phyloP scores from a whole-genome alignment of 1,140 invertebrate genomes.

The Apis florea region DNA sequence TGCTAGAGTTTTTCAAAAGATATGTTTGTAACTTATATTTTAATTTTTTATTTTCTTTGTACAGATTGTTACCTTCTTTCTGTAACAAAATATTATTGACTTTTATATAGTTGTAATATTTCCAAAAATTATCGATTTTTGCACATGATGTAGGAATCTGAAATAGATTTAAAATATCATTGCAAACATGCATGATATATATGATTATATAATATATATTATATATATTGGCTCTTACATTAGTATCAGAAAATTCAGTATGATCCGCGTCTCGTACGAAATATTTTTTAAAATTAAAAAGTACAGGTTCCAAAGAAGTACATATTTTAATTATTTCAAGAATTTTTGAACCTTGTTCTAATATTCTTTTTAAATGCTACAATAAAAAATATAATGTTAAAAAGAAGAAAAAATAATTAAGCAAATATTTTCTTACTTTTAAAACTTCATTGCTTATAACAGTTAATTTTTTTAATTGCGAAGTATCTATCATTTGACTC shows the following conservation, averaged over 20 bases:
- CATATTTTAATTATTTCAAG: constrained; percentile 67
- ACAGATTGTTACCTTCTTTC: constrained; percentile 59
- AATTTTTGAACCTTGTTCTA: constrained; percentile 65
- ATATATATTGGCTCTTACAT: constrained; percentile 9
- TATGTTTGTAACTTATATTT: constrained; percentile 67
- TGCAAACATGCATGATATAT: background rate
- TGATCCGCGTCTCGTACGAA: constrained; percentile 49
- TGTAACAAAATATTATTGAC: constrained; percentile 70
- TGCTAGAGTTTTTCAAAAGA: constrained; percentile 61
- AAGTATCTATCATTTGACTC: constrained; percentile 62
- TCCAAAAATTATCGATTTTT: constrained; percentile 75
- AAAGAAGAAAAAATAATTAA: background rate
- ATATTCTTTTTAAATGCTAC: constrained; percentile 70
- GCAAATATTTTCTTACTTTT: constrained; percentile 63
- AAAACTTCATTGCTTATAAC: constrained; percentile 67
- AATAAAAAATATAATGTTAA: constrained; percentile 33
- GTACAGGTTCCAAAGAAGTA: constrained; percentile 64
- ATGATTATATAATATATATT: background rate
- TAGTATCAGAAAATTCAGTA: background rate
- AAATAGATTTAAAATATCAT: constrained; percentile 26
- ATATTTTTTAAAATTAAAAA: constrained; percentile 65
- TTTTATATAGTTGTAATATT: constrained; percentile 72
- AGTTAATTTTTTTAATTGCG: constrained; percentile 71
- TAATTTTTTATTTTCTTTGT: constrained; percentile 69
- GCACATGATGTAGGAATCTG: constrained; percentile 67